Evolutionary conservation across 1,140 invertebrate species (phyloP).

Genomic region (Chironomus tepperi): DNA sequence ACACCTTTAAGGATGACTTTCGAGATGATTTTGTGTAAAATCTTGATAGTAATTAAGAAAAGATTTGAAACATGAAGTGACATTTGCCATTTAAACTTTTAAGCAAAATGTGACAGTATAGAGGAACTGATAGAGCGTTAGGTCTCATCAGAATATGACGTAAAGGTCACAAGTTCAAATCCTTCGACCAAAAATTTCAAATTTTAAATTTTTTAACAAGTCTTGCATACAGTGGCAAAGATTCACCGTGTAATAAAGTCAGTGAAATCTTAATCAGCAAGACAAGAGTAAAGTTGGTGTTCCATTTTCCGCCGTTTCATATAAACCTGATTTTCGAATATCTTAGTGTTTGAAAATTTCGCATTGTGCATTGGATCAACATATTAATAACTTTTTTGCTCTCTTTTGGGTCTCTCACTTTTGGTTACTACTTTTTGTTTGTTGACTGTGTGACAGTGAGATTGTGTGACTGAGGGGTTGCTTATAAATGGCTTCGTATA

Average conservation of each 20-base stretch:
- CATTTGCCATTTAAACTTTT: not conserved
- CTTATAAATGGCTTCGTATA: too few species aligned
- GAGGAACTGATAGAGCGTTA: not conserved
- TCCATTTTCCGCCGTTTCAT: slow-evolving; percentile 3
- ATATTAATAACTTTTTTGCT: not conserved
- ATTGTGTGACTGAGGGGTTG: too few species aligned
- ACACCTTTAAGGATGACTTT: not conserved
- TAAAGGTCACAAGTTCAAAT: not conserved
- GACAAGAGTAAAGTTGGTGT: not conserved
- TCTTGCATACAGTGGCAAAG: not conserved
- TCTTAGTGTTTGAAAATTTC: not conserved
- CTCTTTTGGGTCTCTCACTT: too few species aligned
- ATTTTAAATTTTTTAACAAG: not conserved
- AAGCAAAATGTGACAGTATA: not conserved
- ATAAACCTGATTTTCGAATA: not conserved
- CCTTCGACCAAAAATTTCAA: not conserved
- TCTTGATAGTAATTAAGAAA: not conserved
- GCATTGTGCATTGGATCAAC: not conserved
- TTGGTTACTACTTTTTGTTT: too few species aligned
- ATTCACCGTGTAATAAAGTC: not conserved
- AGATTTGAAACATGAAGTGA: not conserved
- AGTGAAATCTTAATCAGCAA: slow-evolving; percentile 2
- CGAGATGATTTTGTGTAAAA: not conserved
- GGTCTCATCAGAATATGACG: not conserved
- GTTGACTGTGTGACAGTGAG: too few species aligned